Base-by-base conservation (phyloP, 2,888 invertebrate species). In the Lasioglossum oenotherae region DNA sequence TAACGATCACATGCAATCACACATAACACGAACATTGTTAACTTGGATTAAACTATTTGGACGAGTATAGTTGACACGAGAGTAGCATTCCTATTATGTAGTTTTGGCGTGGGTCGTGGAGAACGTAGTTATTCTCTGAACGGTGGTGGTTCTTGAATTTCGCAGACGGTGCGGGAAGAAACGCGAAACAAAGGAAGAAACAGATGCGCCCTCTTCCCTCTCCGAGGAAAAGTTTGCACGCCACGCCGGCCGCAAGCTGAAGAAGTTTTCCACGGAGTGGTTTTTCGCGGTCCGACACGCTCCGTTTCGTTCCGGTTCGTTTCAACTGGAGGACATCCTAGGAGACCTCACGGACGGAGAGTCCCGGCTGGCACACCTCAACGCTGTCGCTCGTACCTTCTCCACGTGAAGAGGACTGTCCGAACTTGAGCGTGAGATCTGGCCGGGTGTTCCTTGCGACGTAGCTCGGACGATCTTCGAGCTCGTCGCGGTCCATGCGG, bases 151-250 rank as follows among this genome's bases (percentile, higher is more conserved):
- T 57, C 10, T 10, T 10, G 4, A 57, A 12, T 57, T 57, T n/a
- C 0, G 57, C 57, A 57, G 57, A 57, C 57, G n/a, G 57, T 57
- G n/a, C n/a, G 57, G n/a, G 57, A 57, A 57, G n/a, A n/a, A 57
- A n/a, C 57, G 6, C 19, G 64, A 35, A 35, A 64, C 64, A 64
- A 64, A 31, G 64, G 64, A 64, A 64, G 64, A 64, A 64, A 64
- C 64, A 64, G 64, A 64, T 64, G 64, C 64, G 64, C 35, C 64
- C 31, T 67, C 71, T 84, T 84, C n/a, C 76, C 44, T 4, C 73
- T 19, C 27, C 64, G 77, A 12, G 72, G 38, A 75, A 78, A 85
- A 85, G 77, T 82, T 85, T 80, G 35, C 41, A 6, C 49, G 46
- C 38, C 41, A 3, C 49, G 46, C 38, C 77, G 76, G 73, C 64